Evolutionary conservation across 2,113 vertebrate genomes (phyloP).

Genomic region (Hemicordylus capensis): DNA sequence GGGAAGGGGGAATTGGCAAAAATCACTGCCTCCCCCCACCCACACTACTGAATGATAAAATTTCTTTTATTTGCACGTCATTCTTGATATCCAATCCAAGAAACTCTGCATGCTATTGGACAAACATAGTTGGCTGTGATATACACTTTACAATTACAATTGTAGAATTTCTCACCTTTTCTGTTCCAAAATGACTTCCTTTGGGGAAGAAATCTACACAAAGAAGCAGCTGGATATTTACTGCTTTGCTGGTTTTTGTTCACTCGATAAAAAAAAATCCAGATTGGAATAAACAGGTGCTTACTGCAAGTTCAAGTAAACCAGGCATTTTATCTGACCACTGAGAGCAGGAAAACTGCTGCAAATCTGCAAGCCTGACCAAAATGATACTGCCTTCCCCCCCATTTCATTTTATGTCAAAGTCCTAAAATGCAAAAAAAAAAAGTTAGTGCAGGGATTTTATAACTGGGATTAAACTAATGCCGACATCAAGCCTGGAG

Average conservation of each 20-base stretch:
- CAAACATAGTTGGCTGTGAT: not conserved
- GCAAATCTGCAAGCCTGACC: slow-evolving; percentile 6
- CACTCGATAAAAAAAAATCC: slow-evolving; percentile 21
- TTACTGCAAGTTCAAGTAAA: slow-evolving; percentile 31
- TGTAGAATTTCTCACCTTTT: not conserved
- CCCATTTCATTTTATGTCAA: not conserved
- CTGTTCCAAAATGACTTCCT: not conserved
- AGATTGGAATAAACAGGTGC: slow-evolving; percentile 15
- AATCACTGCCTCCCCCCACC: no score
- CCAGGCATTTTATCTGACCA: not conserved
- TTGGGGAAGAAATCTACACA: not conserved
- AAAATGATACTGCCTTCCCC: no score
- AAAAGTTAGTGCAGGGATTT: not conserved
- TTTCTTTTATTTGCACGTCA: no score
- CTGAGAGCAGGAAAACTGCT: not conserved
- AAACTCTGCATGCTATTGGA: not conserved
- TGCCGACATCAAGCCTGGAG: not conserved
- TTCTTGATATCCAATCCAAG: no score
- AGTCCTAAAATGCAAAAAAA: slow-evolving; percentile 5
- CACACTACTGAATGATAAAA: no score
- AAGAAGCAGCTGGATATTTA: slow-evolving; percentile 3
- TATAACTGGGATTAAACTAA: slow-evolving; percentile 3
- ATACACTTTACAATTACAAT: not conserved
- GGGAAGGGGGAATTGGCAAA: no score
- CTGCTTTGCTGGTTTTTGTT: not conserved